A percentile compares a stretch with the other conserved stretches of the same genome.
phyloP scores from a whole-genome alignment of 2,797 vertebrate genomes.

The Oreonectes daqikongensis region DNA sequence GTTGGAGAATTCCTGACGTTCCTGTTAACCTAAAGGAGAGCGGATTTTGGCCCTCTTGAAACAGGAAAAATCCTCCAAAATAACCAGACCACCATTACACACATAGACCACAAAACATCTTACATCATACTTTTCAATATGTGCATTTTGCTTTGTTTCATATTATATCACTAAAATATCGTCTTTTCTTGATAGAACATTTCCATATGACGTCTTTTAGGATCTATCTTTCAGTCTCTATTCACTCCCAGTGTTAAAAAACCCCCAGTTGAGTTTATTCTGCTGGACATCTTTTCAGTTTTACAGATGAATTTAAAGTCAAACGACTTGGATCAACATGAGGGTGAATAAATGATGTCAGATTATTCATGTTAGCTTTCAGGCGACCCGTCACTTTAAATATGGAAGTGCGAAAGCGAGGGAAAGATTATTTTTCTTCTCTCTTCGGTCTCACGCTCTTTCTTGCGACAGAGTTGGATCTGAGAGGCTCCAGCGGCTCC shows the following conservation, averaged over 20 bases:
- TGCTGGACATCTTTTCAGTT: not conserved
- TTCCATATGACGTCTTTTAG: no score
- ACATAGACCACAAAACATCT: not conserved
- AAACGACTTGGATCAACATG: not conserved
- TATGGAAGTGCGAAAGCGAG: not conserved
- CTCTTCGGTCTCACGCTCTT: slow-evolving; percentile 7
- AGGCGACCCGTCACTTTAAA: not conserved
- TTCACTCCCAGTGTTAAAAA: not conserved
- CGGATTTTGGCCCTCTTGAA: slow-evolving; percentile 1
- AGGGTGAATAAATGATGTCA: slow-evolving; percentile 2
- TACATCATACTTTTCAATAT: no score
- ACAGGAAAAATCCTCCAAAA: not conserved
- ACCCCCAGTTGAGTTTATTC: not conserved
- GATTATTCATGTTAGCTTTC: not conserved
- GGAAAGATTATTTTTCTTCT: not conserved
- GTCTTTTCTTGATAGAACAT: not conserved
- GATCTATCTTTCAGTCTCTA: not conserved
- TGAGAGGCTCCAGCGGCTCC: slow-evolving; percentile 8
- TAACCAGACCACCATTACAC: not conserved
- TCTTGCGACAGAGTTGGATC: slow-evolving; percentile 20
- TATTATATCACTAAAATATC: no score
- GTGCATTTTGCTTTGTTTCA: no score
- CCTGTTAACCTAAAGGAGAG: slow-evolving; percentile 3
- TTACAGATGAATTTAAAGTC: not conserved
- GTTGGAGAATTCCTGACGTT: not conserved